Conservation (phyloP, 2,797 vertebrate genomes). For the Emydoidea blandingii region DNA sequence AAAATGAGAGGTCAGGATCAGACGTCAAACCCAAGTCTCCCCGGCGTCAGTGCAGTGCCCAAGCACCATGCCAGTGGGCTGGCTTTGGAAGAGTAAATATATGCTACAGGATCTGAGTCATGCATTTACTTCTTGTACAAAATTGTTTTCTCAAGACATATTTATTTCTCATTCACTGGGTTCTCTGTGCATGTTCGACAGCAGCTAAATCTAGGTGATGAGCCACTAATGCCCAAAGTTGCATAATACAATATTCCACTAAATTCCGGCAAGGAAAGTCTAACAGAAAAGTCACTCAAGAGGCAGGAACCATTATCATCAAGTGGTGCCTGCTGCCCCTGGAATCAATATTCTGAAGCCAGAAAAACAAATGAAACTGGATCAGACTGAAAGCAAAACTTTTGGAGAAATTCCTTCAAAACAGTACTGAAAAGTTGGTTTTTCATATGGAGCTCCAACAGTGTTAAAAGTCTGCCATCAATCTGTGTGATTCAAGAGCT, state of each 20-base stretch:
- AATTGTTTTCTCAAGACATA: background rate
- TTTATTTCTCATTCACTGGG: slow-evolving; percentile 37
- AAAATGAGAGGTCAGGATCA: background rate
- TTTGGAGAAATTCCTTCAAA: background rate
- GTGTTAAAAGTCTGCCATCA: background rate
- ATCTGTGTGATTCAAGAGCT: background rate
- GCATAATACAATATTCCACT: slow-evolving; percentile 19
- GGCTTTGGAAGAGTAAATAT: background rate
- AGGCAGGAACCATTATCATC: slow-evolving; percentile 54
- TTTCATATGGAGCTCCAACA: background rate
- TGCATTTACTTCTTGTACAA: background rate
- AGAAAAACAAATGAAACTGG: slow-evolving; percentile 4
- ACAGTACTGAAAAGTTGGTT: background rate
- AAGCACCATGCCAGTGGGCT: background rate
- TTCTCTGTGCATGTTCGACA: slow-evolving; percentile 18
- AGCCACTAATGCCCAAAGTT: slow-evolving; percentile 39
- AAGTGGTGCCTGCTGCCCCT: slow-evolving; percentile 40
- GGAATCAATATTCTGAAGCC: slow-evolving; percentile 25
- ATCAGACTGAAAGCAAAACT: background rate
- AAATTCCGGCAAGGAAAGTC: slow-evolving; percentile 24
- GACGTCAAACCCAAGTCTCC: background rate
- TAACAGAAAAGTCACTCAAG: slow-evolving; percentile 14
- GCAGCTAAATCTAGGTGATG: slow-evolving; percentile 28
- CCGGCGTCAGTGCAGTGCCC: background rate
- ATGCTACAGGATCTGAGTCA: slow-evolving; percentile 10